Percentiles rank a stretch among this genome's conserved stretches.
These are phyloP conservation scores for Caranx melampygus DNA, from an alignment of 2,113 vertebrate genomes.

Conservation along the genomic window DNA sequence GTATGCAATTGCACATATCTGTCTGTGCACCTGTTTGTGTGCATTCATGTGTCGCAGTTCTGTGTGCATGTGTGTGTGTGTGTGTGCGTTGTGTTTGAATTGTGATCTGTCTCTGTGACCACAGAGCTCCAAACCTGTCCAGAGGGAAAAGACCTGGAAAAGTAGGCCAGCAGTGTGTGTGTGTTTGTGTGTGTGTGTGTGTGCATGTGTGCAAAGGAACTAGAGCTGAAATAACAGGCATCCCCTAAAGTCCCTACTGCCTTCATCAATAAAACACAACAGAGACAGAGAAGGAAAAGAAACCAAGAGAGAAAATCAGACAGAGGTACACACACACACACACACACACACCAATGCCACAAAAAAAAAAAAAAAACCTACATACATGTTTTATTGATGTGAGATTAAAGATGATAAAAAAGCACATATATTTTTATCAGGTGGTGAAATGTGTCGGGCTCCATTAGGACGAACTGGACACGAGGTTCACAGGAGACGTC, in stretches of 20 bases:
- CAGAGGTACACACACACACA: neutral
- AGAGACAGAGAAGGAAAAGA: constrained; percentile 44
- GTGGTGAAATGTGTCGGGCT: neutral
- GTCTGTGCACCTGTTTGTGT: constrained; percentile 34
- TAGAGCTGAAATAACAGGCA: constrained; percentile 81
- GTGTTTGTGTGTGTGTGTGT: constrained; percentile 31
- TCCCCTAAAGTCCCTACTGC: constrained; percentile 72
- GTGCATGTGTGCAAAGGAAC: constrained; percentile 50
- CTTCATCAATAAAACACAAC: constrained; percentile 82
- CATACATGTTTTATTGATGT: constrained; percentile 25
- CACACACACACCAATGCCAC: neutral
- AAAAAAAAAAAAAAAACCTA: constrained; percentile 1
- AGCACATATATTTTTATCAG: constrained; percentile 8
- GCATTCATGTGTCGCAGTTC: neutral
- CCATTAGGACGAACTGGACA: neutral
- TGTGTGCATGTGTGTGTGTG: neutral
- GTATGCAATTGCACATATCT: constrained; percentile 25
- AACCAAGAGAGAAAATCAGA: constrained; percentile 39
- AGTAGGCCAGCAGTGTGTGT: constrained; percentile 67
- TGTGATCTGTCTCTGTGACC: constrained; percentile 60
- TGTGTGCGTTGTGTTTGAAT: constrained; percentile 35
- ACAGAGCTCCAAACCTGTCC: constrained; percentile 59
- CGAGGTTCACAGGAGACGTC: neutral
- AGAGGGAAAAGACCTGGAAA: constrained; percentile 71
- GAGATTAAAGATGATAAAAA: constrained; percentile 1